Base-by-base conservation (phyloP, 2,113 vertebrate genomes). In the Addax nasomaculatus region DNA sequence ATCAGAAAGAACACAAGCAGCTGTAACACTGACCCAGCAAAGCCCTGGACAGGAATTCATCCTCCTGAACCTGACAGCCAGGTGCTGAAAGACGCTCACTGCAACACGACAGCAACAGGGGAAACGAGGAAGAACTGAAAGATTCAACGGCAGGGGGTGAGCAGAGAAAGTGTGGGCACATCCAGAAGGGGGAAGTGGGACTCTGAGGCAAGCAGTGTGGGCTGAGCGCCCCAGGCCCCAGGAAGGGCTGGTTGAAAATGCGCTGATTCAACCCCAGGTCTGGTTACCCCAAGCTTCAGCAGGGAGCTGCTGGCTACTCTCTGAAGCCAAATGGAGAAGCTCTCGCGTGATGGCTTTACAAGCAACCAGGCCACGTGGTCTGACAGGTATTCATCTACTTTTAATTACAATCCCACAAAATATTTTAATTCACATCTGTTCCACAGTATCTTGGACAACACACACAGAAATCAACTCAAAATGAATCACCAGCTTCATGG, bases 391-490 rank as follows among this genome's bases (percentile, higher is more conserved):
- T 62, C 43, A 30, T 58, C 60, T 43, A 49, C 39, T 95, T 76
- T 64, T 1, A 3, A 60, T 89, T 67, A 83, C 39, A 94, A 91
- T 33, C 27, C 11, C 96, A 76, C 55, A 53, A 10, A 70, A 47
- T 73, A n/a, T 55, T 87, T 83, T 93, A 89, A 84, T 27, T 10
- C 93, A 90, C 27, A 85, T 89, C 83, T 95, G 25, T 86, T 88
- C 17, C 89, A 88, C 36, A 92, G n/a, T 30, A 62, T 39, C 81
- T 92, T 95, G 93, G 85, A 93, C 36, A 81, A 57, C 16, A 84
- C 57, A 84, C 57, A 73, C 53, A 96, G 89, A 90, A 76, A 88
- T 55, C n/a, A 96, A 95, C 79, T 92, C 64, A 51, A 89, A 96
- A 62, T n/a, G 70, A 67, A 96, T 90, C 27, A 7, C 27, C 49